These are phyloP conservation scores for Mormyrops attenuatus DNA, from an alignment of 2,797 vertebrate species.

Conservation along the genomic window DNA sequence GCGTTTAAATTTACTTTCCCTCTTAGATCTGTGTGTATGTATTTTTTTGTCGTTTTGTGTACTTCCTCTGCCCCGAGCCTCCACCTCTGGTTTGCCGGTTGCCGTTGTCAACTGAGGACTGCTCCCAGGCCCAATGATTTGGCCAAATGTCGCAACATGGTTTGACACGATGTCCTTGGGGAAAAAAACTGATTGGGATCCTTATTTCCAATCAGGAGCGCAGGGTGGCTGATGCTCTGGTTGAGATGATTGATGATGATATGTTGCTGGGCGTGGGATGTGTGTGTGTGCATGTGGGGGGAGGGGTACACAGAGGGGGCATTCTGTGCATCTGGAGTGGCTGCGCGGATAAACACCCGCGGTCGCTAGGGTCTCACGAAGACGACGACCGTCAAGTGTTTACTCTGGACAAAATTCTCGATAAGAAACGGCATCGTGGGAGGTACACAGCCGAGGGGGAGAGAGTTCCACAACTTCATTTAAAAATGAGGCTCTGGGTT, in stretches of 20 bases:
- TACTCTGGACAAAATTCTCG: neutral
- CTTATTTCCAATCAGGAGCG: constrained; percentile 22
- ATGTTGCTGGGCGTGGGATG: neutral
- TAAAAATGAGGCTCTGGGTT: neutral
- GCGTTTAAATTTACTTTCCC: neutral
- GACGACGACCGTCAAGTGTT: neutral
- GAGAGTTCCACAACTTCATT: neutral
- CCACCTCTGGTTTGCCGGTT: neutral
- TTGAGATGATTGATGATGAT: constrained; percentile 46
- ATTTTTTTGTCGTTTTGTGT: neutral
- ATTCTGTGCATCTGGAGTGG: constrained; percentile 2
- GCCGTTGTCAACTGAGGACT: neutral
- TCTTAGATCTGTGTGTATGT: neutral
- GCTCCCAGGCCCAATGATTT: neutral
- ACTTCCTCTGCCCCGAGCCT: neutral
- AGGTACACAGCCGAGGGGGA: neutral
- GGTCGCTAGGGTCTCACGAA: neutral
- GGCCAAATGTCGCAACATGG: neutral
- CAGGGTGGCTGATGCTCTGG: constrained; percentile 22
- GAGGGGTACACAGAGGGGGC: neutral
- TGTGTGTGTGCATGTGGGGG: neutral
- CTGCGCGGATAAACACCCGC: neutral
- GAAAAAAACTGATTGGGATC: constrained; percentile 20
- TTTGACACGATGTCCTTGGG: neutral
- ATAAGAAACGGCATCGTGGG: neutral